Evolutionary conservation across 2,797 vertebrate genomes (phyloP), one percentile per base, ranked within the genome.

Genomic region (Sebastes variabilis): DNA sequence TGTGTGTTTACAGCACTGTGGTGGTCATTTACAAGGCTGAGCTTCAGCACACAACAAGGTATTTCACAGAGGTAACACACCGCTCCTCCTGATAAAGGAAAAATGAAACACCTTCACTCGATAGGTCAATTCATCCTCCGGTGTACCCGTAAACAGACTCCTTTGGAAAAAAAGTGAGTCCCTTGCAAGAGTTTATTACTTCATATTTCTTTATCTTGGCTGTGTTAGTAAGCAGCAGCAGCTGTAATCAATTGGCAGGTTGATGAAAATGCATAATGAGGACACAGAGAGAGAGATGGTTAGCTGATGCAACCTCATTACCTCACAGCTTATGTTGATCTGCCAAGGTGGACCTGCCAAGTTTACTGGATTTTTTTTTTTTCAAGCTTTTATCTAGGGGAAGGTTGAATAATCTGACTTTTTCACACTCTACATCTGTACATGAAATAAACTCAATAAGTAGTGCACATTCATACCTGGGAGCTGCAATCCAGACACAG

Each of bases 271-370:
- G 70, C 75, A 80, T 87, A 88, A 91, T 84, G 83, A 90, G 82
- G 77, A 82, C 67, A 75, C 22, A 80, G 70, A 87, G 86, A 83
- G 86, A 18, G 16, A 85, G 87, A 85, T 85, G 73, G 75, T 87
- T 65, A 36, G 80, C 78, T 72, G 84, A 91, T 90, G 81, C 86
- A 84, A 83, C 80, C 85, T 89, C 89, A 86, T 92, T 90, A 91
- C 76, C 84, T 85, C 81, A 61, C 79, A 73, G 86, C 58, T 87
- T 81, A 66, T 86, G 84, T 73, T 87, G 87, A 83, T 81, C 72
- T 86, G 88, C 85, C 75, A 85, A 79, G 59, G 27, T 27, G 42
- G 74, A 79, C 20, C 72, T 83, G 89, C 88, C 86, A 91, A 80
- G 32, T 87, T 83, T 62, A 10, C 71, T 74, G 49, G 25, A 67